Evolutionary conservation across 2,113 vertebrate species (phyloP).

Genomic region (western clawed frog (Xenopus tropicalis)): DNA sequence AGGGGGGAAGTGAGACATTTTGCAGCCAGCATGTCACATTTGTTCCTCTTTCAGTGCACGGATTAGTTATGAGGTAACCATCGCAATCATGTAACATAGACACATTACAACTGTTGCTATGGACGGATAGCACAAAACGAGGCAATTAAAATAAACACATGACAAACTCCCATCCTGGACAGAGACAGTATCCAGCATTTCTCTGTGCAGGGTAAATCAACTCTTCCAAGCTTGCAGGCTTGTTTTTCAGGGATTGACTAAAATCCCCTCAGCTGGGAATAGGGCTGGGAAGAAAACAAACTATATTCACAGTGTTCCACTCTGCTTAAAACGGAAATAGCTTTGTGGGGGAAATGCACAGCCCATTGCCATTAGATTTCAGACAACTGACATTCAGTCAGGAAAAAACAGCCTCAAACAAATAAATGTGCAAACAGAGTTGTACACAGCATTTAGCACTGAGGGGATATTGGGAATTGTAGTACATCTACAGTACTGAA

Average conservation of each 20-base stretch:
- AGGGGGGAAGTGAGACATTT: no score
- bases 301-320: not conserved
- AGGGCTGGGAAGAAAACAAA: not conserved
- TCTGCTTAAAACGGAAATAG: no score
- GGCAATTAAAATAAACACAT: constrained; percentile 30
- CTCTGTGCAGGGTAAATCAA: constrained; percentile 7
- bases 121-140: constrained; percentile 18
- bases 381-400: no score
- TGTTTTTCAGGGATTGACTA: constrained; percentile 23
- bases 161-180: constrained; percentile 34
- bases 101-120: constrained; percentile 28
- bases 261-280: constrained; percentile 1
- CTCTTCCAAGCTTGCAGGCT: constrained; percentile 20
- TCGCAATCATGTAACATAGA: constrained; percentile 2
- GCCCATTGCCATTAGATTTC: no score
- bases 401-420: no score
- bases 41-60: no score
- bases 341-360: no score
- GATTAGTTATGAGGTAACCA: not conserved
- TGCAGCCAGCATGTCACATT: no score
- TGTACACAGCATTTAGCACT: no score
- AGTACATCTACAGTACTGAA: no score
- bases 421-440: no score
- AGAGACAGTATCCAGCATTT: constrained; percentile 9
- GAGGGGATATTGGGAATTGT: no score